Conservation (phyloP, 2,797 vertebrate genomes). For the Champsocephalus esox region DNA sequence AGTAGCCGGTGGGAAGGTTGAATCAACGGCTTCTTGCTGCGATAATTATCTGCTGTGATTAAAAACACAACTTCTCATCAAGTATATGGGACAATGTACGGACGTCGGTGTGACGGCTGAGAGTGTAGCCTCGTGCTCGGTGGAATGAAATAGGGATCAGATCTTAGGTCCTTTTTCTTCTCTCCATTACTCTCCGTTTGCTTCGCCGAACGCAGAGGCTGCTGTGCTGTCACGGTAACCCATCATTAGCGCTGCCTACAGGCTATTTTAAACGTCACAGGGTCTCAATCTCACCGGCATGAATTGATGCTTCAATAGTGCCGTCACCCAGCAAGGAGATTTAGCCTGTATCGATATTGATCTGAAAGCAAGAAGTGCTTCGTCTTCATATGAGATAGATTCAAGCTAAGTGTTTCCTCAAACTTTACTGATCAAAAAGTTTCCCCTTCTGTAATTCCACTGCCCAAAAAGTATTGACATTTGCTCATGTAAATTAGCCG, state of each 20-base stretch:
- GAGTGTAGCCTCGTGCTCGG: not conserved
- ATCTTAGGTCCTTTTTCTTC: slow-evolving; percentile 1
- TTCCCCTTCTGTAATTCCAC: slow-evolving; percentile 20
- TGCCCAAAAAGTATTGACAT: slow-evolving; percentile 71
- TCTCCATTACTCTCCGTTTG: not conserved
- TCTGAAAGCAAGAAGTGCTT: not conserved
- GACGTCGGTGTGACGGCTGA: slow-evolving; percentile 42
- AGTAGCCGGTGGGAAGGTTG: slow-evolving; percentile 11
- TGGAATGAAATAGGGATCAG: slow-evolving; percentile 23
- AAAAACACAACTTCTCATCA: slow-evolving; percentile 53
- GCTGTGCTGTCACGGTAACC: slow-evolving; percentile 35
- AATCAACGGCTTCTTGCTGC: not conserved
- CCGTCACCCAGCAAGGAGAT: not conserved
- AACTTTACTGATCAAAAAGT: slow-evolving; percentile 18
- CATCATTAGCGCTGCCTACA: slow-evolving; percentile 44
- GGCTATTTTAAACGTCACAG: slow-evolving; percentile 16
- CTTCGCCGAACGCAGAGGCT: slow-evolving; percentile 12
- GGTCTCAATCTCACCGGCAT: not conserved
- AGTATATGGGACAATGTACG: slow-evolving; percentile 53
- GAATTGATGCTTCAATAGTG: slow-evolving; percentile 44
- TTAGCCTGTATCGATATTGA: slow-evolving; percentile 7
- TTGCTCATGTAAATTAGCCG: slow-evolving; percentile 77
- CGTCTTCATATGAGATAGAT: not conserved
- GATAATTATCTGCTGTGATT: slow-evolving; percentile 58
- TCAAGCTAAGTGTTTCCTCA: not conserved